phyloP scores from a whole-genome alignment of 2,888 invertebrate genomes.

The Heliconius hortense region DNA sequence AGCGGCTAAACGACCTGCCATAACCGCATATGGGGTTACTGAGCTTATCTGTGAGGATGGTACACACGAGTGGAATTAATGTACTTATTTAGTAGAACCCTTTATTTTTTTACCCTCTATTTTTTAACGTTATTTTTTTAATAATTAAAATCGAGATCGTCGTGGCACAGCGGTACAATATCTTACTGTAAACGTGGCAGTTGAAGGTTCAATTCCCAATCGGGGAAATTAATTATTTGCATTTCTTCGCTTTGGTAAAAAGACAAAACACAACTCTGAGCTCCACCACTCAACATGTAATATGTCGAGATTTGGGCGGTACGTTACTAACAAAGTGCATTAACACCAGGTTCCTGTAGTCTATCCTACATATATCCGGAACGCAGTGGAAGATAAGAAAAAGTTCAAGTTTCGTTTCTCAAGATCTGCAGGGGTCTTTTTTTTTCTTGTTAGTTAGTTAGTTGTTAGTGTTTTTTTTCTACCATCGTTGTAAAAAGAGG shows the following conservation, averaged over 20 bases:
- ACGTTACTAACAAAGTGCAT: too few species aligned
- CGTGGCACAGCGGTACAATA: background rate
- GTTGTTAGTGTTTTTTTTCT: background rate
- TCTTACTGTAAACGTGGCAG: too few species aligned
- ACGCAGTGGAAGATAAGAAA: too few species aligned
- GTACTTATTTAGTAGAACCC: too few species aligned
- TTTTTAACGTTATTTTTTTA: too few species aligned
- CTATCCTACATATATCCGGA: too few species aligned
- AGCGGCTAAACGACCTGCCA: conserved; percentile 6
- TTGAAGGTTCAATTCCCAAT: background rate
- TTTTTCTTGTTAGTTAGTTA: too few species aligned
- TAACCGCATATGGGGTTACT: conserved; percentile 19
- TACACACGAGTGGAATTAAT: background rate
- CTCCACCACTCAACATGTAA: background rate
- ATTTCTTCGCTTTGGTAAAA: background rate
- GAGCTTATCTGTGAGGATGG: conserved; percentile 12
- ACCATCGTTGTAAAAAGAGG: background rate
- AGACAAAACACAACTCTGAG: background rate
- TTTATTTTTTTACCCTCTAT: too few species aligned
- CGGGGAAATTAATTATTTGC: background rate
- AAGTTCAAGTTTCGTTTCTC: too few species aligned
- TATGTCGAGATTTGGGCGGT: too few species aligned
- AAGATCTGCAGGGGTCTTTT: too few species aligned
- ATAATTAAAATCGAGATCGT: background rate
- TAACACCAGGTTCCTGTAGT: too few species aligned